A percentile compares a stretch with the other conserved stretches of the same genome.
Conservation (phyloP, 2,888 invertebrate genomes). For the Mimas tiliae region DNA sequence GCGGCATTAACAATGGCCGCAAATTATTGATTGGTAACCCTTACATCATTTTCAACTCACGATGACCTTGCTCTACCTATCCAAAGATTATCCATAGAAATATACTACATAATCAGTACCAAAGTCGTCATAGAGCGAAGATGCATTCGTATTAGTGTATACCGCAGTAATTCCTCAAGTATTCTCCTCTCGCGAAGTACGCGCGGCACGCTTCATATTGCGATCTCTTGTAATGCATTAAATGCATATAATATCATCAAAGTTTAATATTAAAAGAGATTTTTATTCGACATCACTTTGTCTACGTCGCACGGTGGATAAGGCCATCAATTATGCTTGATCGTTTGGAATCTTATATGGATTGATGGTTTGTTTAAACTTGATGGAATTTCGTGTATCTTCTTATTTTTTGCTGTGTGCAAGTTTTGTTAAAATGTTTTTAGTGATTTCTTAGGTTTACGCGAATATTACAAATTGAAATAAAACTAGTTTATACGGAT, state of each 20-base stretch:
- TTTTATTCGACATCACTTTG: slow-evolving; percentile 7
- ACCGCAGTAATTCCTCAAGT: background rate
- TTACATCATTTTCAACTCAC: too few species aligned
- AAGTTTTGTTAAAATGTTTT: background rate
- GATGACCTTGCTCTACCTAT: too few species aligned
- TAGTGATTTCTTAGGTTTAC: too few species aligned
- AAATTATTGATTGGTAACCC: too few species aligned
- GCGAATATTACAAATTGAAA: too few species aligned
- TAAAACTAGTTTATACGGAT: too few species aligned
- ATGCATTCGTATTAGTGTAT: background rate
- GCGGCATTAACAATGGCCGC: too few species aligned
- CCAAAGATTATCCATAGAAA: too few species aligned
- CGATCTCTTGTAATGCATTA: slow-evolving; percentile 62
- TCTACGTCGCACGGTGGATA: background rate
- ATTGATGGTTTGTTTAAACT: background rate
- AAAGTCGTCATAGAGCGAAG: background rate
- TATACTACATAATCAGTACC: background rate
- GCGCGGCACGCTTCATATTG: slow-evolving; percentile 56
- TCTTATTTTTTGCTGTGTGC: background rate
- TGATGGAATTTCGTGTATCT: background rate
- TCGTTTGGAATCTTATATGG: slow-evolving; percentile 3
- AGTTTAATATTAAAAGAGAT: slow-evolving; percentile 16
- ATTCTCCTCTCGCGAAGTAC: slow-evolving; percentile 31
- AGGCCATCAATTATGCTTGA: background rate
- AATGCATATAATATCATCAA: slow-evolving; percentile 44